Conservation (phyloP, 2,113 vertebrate genomes). For the Micromys minutus region DNA sequence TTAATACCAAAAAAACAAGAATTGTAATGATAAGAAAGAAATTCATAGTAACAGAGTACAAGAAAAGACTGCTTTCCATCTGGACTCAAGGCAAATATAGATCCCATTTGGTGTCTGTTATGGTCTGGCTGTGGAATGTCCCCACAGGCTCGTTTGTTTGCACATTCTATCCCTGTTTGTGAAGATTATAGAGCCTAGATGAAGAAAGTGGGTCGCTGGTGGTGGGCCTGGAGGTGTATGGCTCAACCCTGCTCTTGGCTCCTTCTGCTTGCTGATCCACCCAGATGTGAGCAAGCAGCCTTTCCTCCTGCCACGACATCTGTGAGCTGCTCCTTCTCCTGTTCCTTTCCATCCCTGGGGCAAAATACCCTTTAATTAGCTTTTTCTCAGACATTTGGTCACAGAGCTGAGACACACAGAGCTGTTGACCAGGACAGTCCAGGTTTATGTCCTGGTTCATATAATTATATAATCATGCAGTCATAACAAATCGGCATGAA, state of each 20-base stretch:
- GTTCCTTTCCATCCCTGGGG: neutral
- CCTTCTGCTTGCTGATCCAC: neutral
- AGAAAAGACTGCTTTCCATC: neutral
- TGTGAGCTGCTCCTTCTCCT: neutral
- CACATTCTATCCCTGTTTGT: neutral
- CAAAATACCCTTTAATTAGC: neutral
- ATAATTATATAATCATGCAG: neutral
- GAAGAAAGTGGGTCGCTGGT: neutral
- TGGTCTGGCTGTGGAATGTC: neutral
- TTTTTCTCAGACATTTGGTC: neutral
- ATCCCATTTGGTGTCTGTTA: neutral
- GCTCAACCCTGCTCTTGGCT: neutral
- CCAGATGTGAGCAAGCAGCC: neutral
- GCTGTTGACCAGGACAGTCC: neutral
- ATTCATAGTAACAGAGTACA: neutral
- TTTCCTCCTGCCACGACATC: neutral
- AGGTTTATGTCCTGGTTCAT: neutral
- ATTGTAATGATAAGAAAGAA: slow-evolving; percentile 17
- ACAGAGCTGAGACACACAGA: neutral
- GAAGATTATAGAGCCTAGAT: too few species aligned
- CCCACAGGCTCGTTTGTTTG: neutral
- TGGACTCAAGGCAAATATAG: neutral
- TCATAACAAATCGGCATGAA: neutral
- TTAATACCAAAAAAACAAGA: neutral
- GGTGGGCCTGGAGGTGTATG: neutral